Base-by-base conservation (phyloP, 2,797 vertebrate species). In the Macroramphosus scolopax region DNA sequence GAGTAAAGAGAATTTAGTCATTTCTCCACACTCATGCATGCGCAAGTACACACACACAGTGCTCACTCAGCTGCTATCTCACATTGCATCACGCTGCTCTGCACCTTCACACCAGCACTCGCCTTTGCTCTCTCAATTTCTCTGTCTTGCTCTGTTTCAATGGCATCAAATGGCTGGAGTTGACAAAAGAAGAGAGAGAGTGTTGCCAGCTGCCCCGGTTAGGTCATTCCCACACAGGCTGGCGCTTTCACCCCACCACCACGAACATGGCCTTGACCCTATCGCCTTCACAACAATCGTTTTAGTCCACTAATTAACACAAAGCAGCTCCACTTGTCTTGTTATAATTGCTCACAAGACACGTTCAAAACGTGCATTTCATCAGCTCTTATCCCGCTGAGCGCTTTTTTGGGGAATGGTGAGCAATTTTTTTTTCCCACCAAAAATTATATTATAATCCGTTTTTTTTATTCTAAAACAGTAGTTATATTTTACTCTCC, bases 81-180 rank as follows among this genome's bases (percentile, higher is more conserved):
- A 68, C 81, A 84, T 87, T 68, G 78, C 77, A 83, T 89, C 85
- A 84, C 67, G 84, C 85, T 65, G 78, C 80, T 85, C 80, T 86
- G 84, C 81, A 85, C 85, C 82, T 82, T 83, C 72, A 88, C 81
- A 87, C 67, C 28, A 57, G 62, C 50, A 30, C 63, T 82, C 61
- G 58, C 65, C 78, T 80, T 75, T 72, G 69, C 63, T 62, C 64
- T 52, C 67, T 73, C 61, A 62, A 52, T 78, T 67, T 70, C 58
- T 58, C 68, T 60, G 68, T 63, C 76, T 69, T 62, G 53, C 67
- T 81, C 69, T 7, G 35, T 75, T 79, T 87, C 77, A 87, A 87
- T 83, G 76, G 77, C 81, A 83, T 88, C 86, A 86, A 84, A 87
- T 80, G 68, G 63, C 67, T 58, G 22, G 30, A 67, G 78, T 58